Evolutionary conservation across 2,888 invertebrate genomes (phyloP).

Genomic region (Hyppa rectilinea): DNA sequence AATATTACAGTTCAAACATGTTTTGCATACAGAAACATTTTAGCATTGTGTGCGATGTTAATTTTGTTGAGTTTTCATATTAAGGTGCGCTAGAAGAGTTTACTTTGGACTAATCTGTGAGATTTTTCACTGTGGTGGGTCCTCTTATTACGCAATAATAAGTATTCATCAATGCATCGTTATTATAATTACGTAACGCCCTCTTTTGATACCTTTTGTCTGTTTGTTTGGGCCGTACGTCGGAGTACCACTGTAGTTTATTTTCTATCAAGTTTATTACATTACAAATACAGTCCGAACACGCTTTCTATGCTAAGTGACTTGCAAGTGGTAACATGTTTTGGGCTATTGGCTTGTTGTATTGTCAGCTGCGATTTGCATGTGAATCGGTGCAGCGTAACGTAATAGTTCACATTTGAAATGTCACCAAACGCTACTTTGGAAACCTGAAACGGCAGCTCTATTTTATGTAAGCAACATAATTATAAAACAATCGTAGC

Average conservation of each 20-base stretch:
- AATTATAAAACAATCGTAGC: conserved; percentile 39
- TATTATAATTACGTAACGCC: conserved; percentile 84
- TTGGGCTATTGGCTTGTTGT: conserved; percentile 73
- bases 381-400: conserved; percentile 72
- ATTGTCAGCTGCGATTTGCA: conserved; percentile 74
- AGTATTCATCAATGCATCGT: conserved; percentile 74
- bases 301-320: conserved; percentile 84
- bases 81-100: conserved; percentile 59
- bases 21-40: conserved; percentile 78
- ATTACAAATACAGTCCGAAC: conserved; percentile 70
- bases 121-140: conserved; percentile 68
- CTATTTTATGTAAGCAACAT: conserved; percentile 34
- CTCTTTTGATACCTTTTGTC: conserved; percentile 83
- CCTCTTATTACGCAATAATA: conserved; percentile 77
- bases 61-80: conserved; percentile 71
- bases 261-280: conserved; percentile 80
- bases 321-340: conserved; percentile 75
- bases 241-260: conserved; percentile 77
- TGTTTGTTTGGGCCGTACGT: conserved; percentile 76
- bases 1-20: conserved; percentile 71
- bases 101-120: conserved; percentile 64
- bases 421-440: conserved; percentile 63
- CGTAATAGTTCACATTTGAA: conserved; percentile 72
- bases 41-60: conserved; percentile 71
- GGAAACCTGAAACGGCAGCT: conserved; percentile 56